Percentiles rank a stretch among this genome's conserved stretches.
Evolutionary conservation across 1,140 invertebrate species (phyloP).

Genomic region (Bathynomus jamesi): DNA sequence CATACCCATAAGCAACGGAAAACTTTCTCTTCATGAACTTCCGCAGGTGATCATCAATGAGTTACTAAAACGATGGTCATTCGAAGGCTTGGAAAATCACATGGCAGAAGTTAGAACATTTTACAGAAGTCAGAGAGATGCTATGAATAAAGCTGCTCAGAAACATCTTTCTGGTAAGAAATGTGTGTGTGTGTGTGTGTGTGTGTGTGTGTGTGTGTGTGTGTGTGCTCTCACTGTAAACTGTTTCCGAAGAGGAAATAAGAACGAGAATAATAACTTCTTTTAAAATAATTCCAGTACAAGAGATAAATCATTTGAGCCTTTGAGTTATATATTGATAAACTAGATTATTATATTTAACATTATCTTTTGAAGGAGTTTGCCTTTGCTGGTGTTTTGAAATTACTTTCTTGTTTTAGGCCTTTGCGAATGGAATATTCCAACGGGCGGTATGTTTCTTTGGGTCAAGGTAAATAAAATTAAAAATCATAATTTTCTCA

Average conservation of each 20-base stretch:
- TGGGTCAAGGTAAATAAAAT: slow-evolving; percentile 53
- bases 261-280: too few relatives aligned
- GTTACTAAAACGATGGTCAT: slow-evolving; percentile 54
- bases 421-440: slow-evolving; percentile 57
- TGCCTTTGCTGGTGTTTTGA: neutral
- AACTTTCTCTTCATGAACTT: too few relatives aligned
- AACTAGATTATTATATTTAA: too few relatives aligned
- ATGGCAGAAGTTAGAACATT: slow-evolving; percentile 53
- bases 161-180: slow-evolving; percentile 50
- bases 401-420: slow-evolving; percentile 37
- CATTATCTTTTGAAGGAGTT: neutral
- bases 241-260: too few relatives aligned
- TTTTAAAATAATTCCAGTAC: too few relatives aligned
- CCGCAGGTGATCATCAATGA: slow-evolving; percentile 60
- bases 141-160: slow-evolving; percentile 52
- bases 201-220: neutral
- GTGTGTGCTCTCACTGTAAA: too few relatives aligned
- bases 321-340: too few relatives aligned
- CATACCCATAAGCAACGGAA: too few relatives aligned
- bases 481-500: neutral
- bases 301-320: too few relatives aligned
- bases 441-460: slow-evolving; percentile 64
- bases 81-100: slow-evolving; percentile 54
- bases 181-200: neutral
- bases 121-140: slow-evolving; percentile 56